These are phyloP conservation scores for Neosilurus hyrtlii DNA, from an alignment of 2,797 vertebrate species.

Conservation along the genomic window DNA sequence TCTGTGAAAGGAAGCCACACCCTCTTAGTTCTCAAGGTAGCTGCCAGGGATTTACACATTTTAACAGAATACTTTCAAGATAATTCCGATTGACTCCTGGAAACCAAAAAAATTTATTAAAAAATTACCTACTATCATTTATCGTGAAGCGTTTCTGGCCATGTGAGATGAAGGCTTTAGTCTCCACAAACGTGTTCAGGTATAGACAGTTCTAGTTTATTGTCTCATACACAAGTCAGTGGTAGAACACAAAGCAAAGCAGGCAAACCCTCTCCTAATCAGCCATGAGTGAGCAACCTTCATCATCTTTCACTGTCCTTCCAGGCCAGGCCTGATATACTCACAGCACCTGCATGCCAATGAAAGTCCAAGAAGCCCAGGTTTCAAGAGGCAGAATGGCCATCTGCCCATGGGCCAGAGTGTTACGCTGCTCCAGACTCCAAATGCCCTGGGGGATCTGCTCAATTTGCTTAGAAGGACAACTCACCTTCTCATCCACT, in stretches of 20 bases:
- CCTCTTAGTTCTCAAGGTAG: too few species aligned
- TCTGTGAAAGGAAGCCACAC: too few species aligned
- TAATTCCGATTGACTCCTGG: too few species aligned
- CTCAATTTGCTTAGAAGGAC: conserved; percentile 41
- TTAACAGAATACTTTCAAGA: too few species aligned
- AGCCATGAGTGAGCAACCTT: conserved; percentile 70
- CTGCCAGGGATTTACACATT: too few species aligned
- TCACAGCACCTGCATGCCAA: conserved; percentile 55
- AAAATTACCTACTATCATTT: too few species aligned
- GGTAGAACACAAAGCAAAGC: conserved; percentile 47
- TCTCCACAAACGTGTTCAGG: conserved; percentile 4
- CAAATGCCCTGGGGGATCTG: conserved; percentile 42
- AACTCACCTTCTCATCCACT: conserved; percentile 37
- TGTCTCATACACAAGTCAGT: conserved; percentile 11
- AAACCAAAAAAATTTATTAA: too few species aligned
- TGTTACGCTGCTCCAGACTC: conserved; percentile 44
- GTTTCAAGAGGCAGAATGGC: conserved; percentile 50
- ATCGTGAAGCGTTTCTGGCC: too few species aligned
- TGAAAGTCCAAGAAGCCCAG: conserved; percentile 51
- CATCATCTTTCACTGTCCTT: conserved; percentile 62
- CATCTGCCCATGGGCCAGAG: conserved; percentile 59
- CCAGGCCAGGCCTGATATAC: conserved; percentile 37
- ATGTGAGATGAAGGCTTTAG: background rate
- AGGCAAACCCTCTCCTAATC: conserved; percentile 61
- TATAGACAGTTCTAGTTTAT: conserved; percentile 12